phyloP scores from a whole-genome alignment of 2,797 vertebrate species.

The Salmo trutta region DNA sequence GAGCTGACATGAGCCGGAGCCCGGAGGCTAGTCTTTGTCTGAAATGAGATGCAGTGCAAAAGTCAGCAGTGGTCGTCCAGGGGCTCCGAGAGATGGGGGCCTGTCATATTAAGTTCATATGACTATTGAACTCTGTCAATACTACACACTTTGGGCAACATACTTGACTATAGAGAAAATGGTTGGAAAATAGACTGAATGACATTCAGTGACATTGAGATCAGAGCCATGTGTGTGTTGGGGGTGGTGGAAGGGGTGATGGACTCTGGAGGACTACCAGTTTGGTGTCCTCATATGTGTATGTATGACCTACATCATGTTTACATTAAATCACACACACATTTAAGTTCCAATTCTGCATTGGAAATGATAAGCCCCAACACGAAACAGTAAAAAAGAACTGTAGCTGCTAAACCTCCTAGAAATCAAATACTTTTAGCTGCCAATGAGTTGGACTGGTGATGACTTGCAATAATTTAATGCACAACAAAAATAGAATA shows the following conservation, averaged over 20 bases:
- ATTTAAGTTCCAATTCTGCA: too few relatives aligned
- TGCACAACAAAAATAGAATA: too few relatives aligned
- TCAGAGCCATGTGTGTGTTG: background rate
- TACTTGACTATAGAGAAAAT: background rate
- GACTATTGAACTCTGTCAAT: conserved; percentile 2
- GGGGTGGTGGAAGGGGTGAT: background rate
- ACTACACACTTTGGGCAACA: background rate
- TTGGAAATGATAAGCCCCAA: background rate
- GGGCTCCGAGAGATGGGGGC: background rate
- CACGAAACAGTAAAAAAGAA: background rate
- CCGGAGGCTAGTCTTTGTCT: background rate
- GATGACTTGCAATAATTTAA: background rate
- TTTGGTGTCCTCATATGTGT: too few relatives aligned
- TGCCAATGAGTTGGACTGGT: background rate
- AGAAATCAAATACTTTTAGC: background rate
- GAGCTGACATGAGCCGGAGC: background rate
- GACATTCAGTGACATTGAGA: background rate
- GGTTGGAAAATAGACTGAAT: background rate
- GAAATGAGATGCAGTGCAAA: conserved; percentile 3
- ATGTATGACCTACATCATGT: too few relatives aligned
- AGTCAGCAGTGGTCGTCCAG: background rate
- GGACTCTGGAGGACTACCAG: too few relatives aligned
- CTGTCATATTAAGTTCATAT: background rate
- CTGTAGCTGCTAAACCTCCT: background rate
- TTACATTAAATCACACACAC: too few relatives aligned